Conservation (phyloP, 2,888 invertebrate genomes). For the Paralinhomoeus sp. region DNA sequence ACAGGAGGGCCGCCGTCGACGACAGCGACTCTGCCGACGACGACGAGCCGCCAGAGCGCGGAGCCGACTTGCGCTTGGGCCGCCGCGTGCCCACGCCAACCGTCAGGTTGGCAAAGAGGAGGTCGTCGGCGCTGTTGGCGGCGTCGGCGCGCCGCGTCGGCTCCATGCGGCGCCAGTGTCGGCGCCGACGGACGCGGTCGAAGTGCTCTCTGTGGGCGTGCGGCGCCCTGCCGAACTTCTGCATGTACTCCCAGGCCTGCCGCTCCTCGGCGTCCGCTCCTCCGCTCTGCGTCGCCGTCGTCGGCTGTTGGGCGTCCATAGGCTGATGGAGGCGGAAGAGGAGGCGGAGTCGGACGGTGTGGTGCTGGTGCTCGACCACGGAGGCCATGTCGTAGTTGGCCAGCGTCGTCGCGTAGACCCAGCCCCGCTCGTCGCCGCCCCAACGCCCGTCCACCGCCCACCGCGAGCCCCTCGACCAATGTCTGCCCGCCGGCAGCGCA, state of each 20-base stretch:
- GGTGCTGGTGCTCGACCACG: too few species aligned
- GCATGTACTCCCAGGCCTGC: slow-evolving; percentile 8
- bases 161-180: too few species aligned
- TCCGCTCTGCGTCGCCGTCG: too few species aligned
- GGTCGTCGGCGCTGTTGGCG: too few species aligned
- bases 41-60: not conserved
- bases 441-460: not conserved
- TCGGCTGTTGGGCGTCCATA: too few species aligned
- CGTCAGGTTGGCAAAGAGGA: too few species aligned
- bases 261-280: slow-evolving; percentile 7
- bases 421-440: not conserved
- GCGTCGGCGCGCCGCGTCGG: too few species aligned
- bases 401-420: not conserved
- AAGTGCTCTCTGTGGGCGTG: slow-evolving; percentile 8
- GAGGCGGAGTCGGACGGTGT: too few species aligned
- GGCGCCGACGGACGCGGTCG: slow-evolving; percentile 9
- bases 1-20: not conserved
- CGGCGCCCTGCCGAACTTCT: slow-evolving; percentile 9
- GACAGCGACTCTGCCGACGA: too few species aligned
- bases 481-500: not conserved
- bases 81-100: too few species aligned
- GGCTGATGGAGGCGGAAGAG: too few species aligned
- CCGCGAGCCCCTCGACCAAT: not conserved
- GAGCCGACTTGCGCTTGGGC: not conserved
- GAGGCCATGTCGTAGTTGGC: too few species aligned